A percentile compares a stretch with the other conserved stretches of the same genome.
These are phyloP conservation scores for Diloba caeruleocephala DNA, from an alignment of 2,888 invertebrate species.

Conservation along the genomic window DNA sequence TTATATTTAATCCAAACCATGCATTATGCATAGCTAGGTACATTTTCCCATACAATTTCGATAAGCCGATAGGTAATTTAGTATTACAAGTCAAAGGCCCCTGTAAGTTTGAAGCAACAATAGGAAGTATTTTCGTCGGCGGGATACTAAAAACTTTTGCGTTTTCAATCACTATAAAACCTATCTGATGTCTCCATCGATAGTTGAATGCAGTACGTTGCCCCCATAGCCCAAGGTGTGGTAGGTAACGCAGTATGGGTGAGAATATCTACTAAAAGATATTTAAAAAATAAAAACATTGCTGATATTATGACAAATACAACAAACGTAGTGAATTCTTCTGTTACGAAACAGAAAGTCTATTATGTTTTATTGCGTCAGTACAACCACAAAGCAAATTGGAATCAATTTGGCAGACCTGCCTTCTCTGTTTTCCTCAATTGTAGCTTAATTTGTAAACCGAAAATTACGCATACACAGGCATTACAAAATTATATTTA, in stretches of 20 bases:
- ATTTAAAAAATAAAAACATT: too few species aligned
- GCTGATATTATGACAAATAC: conserved; percentile 23
- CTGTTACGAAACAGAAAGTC: conserved; percentile 31
- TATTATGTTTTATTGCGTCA: conserved; percentile 31
- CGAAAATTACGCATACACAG: conserved; percentile 13
- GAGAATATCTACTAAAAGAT: conserved; percentile 32
- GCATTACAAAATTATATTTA: not conserved
- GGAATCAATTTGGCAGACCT: conserved; percentile 42
- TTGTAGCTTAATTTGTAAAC: conserved; percentile 13
- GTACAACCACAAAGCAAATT: conserved; percentile 38
- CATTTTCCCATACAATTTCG: too few species aligned
- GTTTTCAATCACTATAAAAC: conserved; percentile 30
- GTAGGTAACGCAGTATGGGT: conserved; percentile 22
- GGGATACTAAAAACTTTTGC: conserved; percentile 5
- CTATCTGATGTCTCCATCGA: conserved; percentile 3
- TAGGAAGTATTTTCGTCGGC: conserved; percentile 14
- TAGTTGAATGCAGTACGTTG: not conserved
- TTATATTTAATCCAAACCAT: too few species aligned
- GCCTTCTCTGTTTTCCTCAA: conserved; percentile 18
- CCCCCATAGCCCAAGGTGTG: not conserved
- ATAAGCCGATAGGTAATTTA: too few species aligned
- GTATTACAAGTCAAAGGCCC: too few species aligned
- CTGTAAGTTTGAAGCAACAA: too few species aligned
- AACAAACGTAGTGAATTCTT: conserved; percentile 34
- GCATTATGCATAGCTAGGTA: too few species aligned